Base-by-base conservation (phyloP, 2,113 vertebrate genomes). In the Capricornis sumatraensis region DNA sequence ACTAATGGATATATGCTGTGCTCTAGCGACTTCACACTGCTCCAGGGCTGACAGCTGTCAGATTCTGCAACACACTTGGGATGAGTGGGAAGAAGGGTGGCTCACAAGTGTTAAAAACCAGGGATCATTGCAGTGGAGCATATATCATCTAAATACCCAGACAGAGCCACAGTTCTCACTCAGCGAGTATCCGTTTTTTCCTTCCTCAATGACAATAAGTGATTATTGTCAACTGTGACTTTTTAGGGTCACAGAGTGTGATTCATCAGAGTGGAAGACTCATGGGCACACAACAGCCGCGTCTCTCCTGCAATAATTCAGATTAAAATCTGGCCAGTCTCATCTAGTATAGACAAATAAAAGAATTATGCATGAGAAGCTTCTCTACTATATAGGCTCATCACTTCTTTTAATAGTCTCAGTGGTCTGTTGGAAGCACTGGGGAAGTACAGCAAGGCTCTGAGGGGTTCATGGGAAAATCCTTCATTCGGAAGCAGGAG, bases 21-120 rank as follows among this genome's bases (percentile, higher is more conserved):
- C 58, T 94, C 85, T 81, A 90, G 81, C 74, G 91, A 60, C 74
- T 11, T 94, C 93, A 83, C 87, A 23, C 47, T 57, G 82, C 78
- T 67, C 10, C 21, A n/a, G 81, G 28, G 87, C n/a, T 92, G 90
- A 81, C 89, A 92, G 95, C 79, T 95, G 89, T 94, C 89, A 90
- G 76, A 78, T 53, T 95, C 53, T 62, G 27, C 82, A 52, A 95
- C 55, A 76, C 9, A 25, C 60, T 91, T 85, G 43, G 50, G 36
- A 86, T 64, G 76, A 95, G 50, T 36, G 40, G 62, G 89, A 95
- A 67, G 79, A 92, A 84, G 57, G 3, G 57, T 95, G 85, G 47
- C 87, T 91, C 87, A 87, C 55, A 93, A 91, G 71, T 82, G 71
- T 78, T 85, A 40, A 87, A 92, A 96, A 58, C 21, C 30, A 55